A percentile compares a stretch with the other conserved stretches of the same genome.
phyloP scores from a whole-genome alignment of 2,797 vertebrate genomes.

The Halcyon leucocephala region DNA sequence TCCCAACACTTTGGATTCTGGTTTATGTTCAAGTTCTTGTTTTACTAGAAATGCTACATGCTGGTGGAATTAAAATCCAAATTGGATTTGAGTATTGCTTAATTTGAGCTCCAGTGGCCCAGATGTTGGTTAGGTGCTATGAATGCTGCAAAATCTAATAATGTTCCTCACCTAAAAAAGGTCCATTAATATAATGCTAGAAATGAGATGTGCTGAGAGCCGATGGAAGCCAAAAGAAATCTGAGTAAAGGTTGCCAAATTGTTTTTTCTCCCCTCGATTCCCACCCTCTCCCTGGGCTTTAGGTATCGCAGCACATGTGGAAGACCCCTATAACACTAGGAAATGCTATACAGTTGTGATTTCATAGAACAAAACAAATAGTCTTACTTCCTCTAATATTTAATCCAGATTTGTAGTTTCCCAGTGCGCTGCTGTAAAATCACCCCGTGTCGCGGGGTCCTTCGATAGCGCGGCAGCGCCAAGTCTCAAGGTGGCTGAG shows the following conservation, averaged over 20 bases:
- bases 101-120: constrained; percentile 35
- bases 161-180: constrained; percentile 60
- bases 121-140: constrained; percentile 22
- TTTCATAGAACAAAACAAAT: constrained; percentile 20
- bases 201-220: neutral
- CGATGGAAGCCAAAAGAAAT: constrained; percentile 11
- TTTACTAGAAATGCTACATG: constrained; percentile 68
- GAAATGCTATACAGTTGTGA: neutral
- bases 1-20: constrained; percentile 44
- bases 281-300: neutral
- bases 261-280: neutral
- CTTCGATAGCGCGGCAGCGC: neutral
- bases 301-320: neutral
- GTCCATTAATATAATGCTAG: neutral
- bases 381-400: constrained; percentile 22
- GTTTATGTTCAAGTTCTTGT: constrained; percentile 59
- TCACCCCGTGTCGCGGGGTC: neutral
- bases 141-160: constrained; percentile 55
- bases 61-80: constrained; percentile 66
- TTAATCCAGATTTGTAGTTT: constrained; percentile 54
- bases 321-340: neutral
- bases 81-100: constrained; percentile 58
- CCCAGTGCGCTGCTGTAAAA: neutral
- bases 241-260: neutral
- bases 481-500: constrained; percentile 64